Conservation (phyloP, 2,113 vertebrate genomes). For the Echinops telfairi region DNA sequence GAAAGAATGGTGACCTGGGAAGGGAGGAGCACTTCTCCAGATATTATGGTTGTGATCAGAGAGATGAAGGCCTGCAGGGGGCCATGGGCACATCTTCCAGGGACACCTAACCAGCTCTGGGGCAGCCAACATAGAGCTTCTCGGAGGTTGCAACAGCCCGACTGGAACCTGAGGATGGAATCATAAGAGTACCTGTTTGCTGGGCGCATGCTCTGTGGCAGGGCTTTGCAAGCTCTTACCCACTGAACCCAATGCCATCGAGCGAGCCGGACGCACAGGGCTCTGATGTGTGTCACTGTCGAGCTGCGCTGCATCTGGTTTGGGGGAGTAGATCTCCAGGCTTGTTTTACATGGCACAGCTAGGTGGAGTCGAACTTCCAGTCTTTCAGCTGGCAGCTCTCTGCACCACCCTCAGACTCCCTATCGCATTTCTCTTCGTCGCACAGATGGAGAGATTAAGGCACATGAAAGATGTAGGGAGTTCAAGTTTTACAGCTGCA, state of each 20-base stretch:
- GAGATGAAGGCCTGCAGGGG: not conserved
- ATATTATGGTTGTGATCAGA: not conserved
- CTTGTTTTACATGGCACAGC: not conserved
- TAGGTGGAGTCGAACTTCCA: not conserved
- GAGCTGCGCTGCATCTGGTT: not conserved
- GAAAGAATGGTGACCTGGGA: not conserved
- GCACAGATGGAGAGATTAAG: slow-evolving; percentile 7
- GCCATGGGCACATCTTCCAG: not conserved
- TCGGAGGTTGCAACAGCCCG: not conserved
- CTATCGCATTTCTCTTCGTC: not conserved
- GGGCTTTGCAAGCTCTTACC: not conserved
- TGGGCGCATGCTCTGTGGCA: not conserved
- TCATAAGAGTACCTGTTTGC: not conserved
- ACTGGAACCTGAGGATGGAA: not conserved
- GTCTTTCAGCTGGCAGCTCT: not conserved
- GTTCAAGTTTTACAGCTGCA: not conserved
- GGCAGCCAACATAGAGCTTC: not conserved
- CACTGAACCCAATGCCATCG: not conserved
- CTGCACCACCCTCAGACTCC: not conserved
- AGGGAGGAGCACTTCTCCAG: not conserved
- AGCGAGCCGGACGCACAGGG: not conserved
- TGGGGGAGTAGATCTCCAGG: not conserved
- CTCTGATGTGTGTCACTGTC: not conserved
- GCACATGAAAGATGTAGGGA: not conserved
- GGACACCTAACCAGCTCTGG: not conserved